Base-by-base conservation (phyloP, 2,113 vertebrate species). In the Kryptolebias marmoratus region DNA sequence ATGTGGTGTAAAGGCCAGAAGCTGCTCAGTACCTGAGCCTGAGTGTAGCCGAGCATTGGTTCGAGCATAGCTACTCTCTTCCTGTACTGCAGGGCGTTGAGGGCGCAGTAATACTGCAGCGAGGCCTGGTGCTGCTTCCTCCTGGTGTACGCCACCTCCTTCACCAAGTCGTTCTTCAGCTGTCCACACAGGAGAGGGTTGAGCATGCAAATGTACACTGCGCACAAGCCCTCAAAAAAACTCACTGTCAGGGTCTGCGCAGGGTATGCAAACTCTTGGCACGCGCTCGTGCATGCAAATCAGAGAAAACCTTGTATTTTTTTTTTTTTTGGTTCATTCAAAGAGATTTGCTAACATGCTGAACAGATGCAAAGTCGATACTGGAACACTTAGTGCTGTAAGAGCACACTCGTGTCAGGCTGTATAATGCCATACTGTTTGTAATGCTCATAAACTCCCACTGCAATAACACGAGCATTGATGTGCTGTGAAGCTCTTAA, bases 91-190 rank as follows among this genome's bases (percentile, higher is more conserved):
- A 99, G 93, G 1, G 96, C 96, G 2, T 99, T 99, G 80, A 99
- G 94, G 68, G 97, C 95, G 27, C 96, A 97, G 86, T 98, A 99
- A 83, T 99, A 99, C 69, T 99, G 97, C 62, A 99, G 91, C 1
- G 97, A 96, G 2, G 96, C 95, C 59, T 96, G 95, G 83, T 99
- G 97, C 88, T 98, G 97, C 77, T 98, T 99, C 91, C 95, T 95
- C 54, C 98, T 91, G 0, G 95, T 94, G 42, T 94, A 95, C 0
- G 96, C 96, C 84, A 99, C 97, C 91, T 99, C 97, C 71, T 93
- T 94, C 64, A 95, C 94, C 15, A 96, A 84, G 82, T 98, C 97
- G 0, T 92, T 75, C 91, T 98, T 99, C 72, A 96, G 85, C 98
- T 98, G 90, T 72, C 3, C 36, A 75, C n/a, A 75, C 32, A 75